These are phyloP conservation scores for Salticus scenicus DNA, from an alignment of 2,888 invertebrate genomes.

Conservation along the genomic window DNA sequence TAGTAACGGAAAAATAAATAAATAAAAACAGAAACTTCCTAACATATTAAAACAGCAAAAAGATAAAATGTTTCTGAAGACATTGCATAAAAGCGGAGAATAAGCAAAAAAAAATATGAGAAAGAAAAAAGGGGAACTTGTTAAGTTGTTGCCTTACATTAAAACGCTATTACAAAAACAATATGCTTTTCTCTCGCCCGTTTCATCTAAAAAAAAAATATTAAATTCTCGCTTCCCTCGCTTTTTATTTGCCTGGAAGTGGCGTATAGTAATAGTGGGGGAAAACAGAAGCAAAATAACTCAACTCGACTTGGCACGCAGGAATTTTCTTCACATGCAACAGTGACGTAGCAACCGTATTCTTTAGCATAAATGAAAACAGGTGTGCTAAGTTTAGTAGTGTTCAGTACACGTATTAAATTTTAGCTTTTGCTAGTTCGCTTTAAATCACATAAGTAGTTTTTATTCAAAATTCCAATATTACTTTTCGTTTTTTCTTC, in stretches of 20 bases:
- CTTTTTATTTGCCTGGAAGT: neutral
- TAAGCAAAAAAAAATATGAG: neutral
- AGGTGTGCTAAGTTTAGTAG: neutral
- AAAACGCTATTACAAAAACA: conserved; percentile 60
- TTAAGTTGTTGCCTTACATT: conserved; percentile 12
- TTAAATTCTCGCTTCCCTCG: neutral
- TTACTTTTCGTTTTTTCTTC: too few species aligned
- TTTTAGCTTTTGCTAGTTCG: too few species aligned
- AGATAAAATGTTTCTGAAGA: neutral
- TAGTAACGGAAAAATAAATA: neutral
- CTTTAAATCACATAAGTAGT: too few species aligned
- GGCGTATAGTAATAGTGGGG: neutral
- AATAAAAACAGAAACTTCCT: neutral
- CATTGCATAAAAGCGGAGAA: neutral
- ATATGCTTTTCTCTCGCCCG: conserved; percentile 44
- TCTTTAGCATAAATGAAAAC: too few species aligned
- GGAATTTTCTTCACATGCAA: conserved; percentile 5
- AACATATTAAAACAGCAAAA: neutral
- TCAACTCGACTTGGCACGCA: conserved; percentile 17
- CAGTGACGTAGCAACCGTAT: neutral
- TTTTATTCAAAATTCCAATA: too few species aligned
- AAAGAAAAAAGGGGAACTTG: neutral
- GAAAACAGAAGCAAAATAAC: neutral
- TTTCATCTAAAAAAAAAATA: neutral
- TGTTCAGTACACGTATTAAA: too few species aligned